Evolutionary conservation across 1,140 invertebrate species (phyloP), one percentile per base, ranked within the genome.

Genomic region (Drosophila orosa): DNA sequence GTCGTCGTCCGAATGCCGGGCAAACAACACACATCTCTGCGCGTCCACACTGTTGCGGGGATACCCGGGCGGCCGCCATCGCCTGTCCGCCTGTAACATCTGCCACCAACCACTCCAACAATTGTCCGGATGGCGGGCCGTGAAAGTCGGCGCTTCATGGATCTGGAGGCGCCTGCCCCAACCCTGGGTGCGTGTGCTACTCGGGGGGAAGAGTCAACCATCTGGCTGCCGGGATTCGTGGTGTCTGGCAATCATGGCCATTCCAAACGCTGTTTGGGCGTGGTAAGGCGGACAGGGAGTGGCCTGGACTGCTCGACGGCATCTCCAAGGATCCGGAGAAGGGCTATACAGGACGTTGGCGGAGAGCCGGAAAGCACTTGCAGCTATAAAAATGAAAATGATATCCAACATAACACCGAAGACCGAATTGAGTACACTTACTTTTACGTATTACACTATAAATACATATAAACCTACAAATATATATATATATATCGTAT

Each of bases 341-440:
- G 24, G 33, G 35, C 35, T 37, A 5, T 37, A 5, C n/a, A 22
- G 22, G 33, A 13, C 42, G 44, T 7, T 4, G 42, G 31, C 42
- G 42, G n/a, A 17, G 12, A 24, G 22, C 5, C 25, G 0, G 25
- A 12, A 19, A 33, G 37, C 24, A 48, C 56, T 15, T 19, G 50
- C 29, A 33, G 3, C 10, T 12, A 19, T 63, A 56, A 84, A 59
- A 22, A 25, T 29, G 24, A 57, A 62, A 24, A 50, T 58, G 59
- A 31, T 77, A 73, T 54, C 42, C 68, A 81, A 52, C 57, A 67
- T 58, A 60, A 79, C 40, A 84, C 66, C 68, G 54, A 66, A 86
- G 62, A 76, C 72, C 74, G 74, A 86, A 78, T 80, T 63, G 69
- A 81, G 73, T 86, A 82, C 79, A 86, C 78, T 75, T 65, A 66